phyloP scores from a whole-genome alignment of 2,888 invertebrate species.

The Melanchra persicariae region DNA sequence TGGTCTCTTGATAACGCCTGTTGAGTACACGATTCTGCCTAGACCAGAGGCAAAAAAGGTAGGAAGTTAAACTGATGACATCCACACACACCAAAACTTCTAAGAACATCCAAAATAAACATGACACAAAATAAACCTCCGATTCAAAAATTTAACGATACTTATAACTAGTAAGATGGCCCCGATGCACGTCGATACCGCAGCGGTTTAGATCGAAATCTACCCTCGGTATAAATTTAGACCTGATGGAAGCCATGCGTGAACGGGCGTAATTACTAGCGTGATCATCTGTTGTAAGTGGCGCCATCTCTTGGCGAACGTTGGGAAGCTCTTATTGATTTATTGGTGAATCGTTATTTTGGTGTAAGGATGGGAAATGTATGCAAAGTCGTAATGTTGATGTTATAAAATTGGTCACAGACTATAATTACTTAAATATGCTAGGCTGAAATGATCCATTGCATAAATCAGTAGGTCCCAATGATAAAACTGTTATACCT shows the following conservation, averaged over 20 bases:
- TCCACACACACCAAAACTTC: constrained; percentile 10
- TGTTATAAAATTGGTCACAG: constrained; percentile 14
- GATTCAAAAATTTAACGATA: constrained; percentile 53
- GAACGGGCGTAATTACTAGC: constrained; percentile 71
- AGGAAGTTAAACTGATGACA: background rate
- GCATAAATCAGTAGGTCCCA: no score
- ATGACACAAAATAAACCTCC: constrained; percentile 34
- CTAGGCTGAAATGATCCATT: background rate
- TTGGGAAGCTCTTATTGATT: constrained; percentile 44
- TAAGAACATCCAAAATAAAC: constrained; percentile 39
- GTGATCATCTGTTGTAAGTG: constrained; percentile 48
- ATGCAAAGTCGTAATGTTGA: background rate
- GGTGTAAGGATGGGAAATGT: background rate
- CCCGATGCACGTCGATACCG: constrained; percentile 72
- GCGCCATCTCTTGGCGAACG: constrained; percentile 71
- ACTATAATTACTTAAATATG: background rate
- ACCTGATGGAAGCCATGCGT: constrained; percentile 78
- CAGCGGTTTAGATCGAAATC: constrained; percentile 83
- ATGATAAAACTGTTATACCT: no score
- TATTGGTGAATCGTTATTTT: constrained; percentile 35
- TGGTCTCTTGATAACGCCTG: no score
- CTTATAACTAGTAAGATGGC: constrained; percentile 63
- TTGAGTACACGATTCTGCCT: background rate
- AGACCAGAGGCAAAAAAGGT: background rate
- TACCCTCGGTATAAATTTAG: constrained; percentile 82